A percentile compares a stretch with the other conserved stretches of the same genome.
These are phyloP conservation scores for Regulus satrapa DNA, from an alignment of 2,113 vertebrate species.

Conservation along the genomic window DNA sequence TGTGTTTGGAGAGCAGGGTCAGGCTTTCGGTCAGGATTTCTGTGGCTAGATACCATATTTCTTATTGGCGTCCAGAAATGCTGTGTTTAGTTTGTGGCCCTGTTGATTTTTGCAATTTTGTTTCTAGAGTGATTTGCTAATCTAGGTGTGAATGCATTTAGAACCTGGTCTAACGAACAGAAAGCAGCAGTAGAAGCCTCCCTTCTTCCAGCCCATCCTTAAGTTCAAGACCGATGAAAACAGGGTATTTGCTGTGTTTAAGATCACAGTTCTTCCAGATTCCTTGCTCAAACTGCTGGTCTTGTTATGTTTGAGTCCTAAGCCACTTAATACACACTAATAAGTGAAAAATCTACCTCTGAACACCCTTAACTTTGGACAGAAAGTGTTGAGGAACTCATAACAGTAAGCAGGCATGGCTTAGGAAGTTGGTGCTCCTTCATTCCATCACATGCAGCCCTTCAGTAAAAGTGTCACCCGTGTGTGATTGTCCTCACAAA, in stretches of 20 bases:
- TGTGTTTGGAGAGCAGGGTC: not conserved
- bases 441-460: not conserved
- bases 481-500: not conserved
- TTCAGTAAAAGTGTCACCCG: not conserved
- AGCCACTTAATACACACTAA: not conserved
- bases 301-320: not conserved
- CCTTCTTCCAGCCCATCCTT: not conserved
- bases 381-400: not conserved
- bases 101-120: not conserved
- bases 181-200: not conserved
- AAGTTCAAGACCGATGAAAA: not conserved
- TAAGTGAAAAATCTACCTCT: not conserved
- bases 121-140: not conserved
- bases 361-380: not conserved
- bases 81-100: not conserved
- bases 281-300: not conserved
- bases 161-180: not conserved
- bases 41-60: not conserved
- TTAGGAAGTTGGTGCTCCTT: not conserved
- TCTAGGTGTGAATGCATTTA: not conserved
- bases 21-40: not conserved
- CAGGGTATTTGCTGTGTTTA: not conserved
- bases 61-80: not conserved
- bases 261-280: not conserved
- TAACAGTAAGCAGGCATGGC: not conserved